These are phyloP conservation scores for Ips nitidus DNA, from an alignment of 1,140 invertebrate species.

Conservation along the genomic window DNA sequence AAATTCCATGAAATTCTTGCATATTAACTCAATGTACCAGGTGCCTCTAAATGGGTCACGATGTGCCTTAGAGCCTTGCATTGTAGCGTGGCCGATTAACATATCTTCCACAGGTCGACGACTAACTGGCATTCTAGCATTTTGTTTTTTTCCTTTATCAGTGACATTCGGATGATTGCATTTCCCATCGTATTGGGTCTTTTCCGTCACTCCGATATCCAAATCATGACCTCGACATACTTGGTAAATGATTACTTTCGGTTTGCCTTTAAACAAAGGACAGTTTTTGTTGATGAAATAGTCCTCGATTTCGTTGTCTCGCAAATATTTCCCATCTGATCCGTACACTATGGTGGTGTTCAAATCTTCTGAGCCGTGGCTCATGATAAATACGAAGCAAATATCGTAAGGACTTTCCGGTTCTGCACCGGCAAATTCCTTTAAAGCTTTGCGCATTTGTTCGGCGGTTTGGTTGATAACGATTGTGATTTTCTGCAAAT, in stretches of 20 bases:
- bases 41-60: conserved; percentile 65
- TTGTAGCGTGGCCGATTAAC: conserved; percentile 37
- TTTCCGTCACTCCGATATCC: neutral
- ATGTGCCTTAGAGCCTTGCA: conserved; percentile 62
- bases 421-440: conserved; percentile 21
- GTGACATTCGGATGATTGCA: conserved; percentile 13
- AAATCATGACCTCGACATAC: conserved; percentile 55
- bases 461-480: conserved; percentile 47
- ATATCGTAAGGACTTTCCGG: conserved; percentile 53
- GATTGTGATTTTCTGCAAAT: conserved; percentile 52
- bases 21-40: conserved; percentile 77
- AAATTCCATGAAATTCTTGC: conserved; percentile 70
- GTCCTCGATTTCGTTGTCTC: conserved; percentile 56
- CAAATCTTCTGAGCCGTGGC: conserved; percentile 56
- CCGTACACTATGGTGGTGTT: conserved; percentile 51
- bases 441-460: conserved; percentile 29
- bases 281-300: conserved; percentile 67
- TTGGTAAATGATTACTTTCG: conserved; percentile 79
- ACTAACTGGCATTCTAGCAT: neutral
- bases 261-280: conserved; percentile 62
- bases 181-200: conserved; percentile 23
- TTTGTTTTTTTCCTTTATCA: neutral
- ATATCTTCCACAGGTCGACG: conserved; percentile 39
- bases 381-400: conserved; percentile 61
- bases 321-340: conserved; percentile 54